Evolutionary conservation across 2,797 vertebrate genomes (phyloP).

Genomic region (Enteromius viviparus): DNA sequence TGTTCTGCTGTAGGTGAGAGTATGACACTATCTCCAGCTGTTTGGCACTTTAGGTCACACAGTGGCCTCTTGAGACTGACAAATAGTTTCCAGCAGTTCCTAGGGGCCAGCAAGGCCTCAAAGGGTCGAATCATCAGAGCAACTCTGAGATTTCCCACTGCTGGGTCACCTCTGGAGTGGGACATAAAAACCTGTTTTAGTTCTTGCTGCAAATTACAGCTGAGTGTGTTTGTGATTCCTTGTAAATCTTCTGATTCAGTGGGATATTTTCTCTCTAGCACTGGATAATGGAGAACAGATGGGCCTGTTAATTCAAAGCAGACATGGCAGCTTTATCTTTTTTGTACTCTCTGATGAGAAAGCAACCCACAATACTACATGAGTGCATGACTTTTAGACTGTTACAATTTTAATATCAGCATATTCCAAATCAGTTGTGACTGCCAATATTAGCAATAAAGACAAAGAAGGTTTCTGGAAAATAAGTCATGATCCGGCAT

Average conservation of each 20-base stretch:
- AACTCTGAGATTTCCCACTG: conserved; percentile 9
- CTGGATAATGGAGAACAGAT: conserved; percentile 48
- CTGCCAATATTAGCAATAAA: neutral
- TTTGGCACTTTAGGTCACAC: conserved; percentile 10
- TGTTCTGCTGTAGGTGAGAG: conserved; percentile 16
- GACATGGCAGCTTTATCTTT: conserved; percentile 3
- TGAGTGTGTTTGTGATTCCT: conserved; percentile 33
- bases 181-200: conserved; percentile 17
- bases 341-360: neutral
- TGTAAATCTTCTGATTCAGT: conserved; percentile 35
- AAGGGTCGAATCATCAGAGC: neutral
- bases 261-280: conserved; percentile 27
- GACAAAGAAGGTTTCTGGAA: neutral
- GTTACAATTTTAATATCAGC: neutral
- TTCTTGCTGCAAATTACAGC: conserved; percentile 26
- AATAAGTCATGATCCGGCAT: neutral
- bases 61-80: conserved; percentile 15
- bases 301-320: conserved; percentile 17
- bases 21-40: neutral
- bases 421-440: neutral
- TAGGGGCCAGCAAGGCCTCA: neutral
- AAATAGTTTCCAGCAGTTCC: neutral
- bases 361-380: neutral
- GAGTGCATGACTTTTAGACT: neutral
- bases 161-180: conserved; percentile 10